phyloP scores from a whole-genome alignment of 2,888 invertebrate genomes.

The Blera fallax region DNA sequence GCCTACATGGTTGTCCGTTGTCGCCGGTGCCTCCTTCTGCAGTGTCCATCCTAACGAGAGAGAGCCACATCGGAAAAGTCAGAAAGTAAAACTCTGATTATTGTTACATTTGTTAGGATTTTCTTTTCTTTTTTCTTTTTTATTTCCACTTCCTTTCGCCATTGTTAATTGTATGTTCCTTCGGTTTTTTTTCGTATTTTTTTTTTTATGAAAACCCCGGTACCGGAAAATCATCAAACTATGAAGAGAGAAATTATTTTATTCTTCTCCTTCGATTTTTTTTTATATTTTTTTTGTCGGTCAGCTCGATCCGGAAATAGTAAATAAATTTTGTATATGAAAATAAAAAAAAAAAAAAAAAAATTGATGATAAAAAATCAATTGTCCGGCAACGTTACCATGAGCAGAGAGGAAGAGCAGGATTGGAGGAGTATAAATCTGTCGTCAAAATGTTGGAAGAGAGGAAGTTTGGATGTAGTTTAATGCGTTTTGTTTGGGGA shows the following conservation, averaged over 20 bases:
- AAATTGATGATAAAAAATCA: constrained; percentile 62
- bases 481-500: constrained; percentile 40
- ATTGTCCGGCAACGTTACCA: constrained; percentile 47
- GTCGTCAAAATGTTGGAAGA: not conserved
- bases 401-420: not conserved
- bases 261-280: constrained; percentile 23
- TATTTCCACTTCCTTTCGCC: constrained; percentile 68
- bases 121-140: constrained; percentile 46
- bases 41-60: constrained; percentile 10
- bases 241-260: constrained; percentile 54
- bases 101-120: constrained; percentile 70
- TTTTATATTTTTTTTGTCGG: constrained; percentile 49
- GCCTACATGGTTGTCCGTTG: constrained; percentile 25
- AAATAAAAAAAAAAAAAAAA: too few relatives aligned
- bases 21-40: not conserved
- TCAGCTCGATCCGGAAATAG: constrained; percentile 70
- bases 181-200: too few relatives aligned
- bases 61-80: constrained; percentile 43
- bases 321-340: constrained; percentile 70
- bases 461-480: constrained; percentile 64
- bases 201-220: constrained; percentile 51
- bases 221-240: constrained; percentile 71
- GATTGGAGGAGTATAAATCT: constrained; percentile 2
- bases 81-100: constrained; percentile 63
- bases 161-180: constrained; percentile 64